Evolutionary conservation across 1,140 invertebrate species (phyloP).

Genomic region (Tetranychus urticae): DNA sequence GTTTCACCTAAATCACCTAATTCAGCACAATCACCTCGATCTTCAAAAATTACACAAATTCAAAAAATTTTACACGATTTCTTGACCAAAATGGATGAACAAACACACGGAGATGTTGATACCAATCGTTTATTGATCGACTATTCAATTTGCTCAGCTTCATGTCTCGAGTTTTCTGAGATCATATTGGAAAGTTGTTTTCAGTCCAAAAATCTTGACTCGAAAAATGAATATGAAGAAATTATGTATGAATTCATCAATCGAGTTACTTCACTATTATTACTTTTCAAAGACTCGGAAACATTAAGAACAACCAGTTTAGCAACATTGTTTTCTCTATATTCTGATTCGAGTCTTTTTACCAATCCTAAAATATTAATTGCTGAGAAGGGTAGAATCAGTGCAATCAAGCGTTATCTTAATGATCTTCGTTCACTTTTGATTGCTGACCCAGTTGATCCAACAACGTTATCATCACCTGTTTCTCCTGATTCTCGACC

Average conservation of each 20-base stretch:
- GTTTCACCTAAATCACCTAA: constrained; percentile 9
- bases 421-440: background rate
- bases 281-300: background rate
- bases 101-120: background rate
- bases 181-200: constrained; percentile 2
- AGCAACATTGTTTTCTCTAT: background rate
- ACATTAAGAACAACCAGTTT: background rate
- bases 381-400: background rate
- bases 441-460: background rate
- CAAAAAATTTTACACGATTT: constrained; percentile 6
- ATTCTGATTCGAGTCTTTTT: background rate
- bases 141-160: background rate
- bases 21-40: constrained; percentile 13
- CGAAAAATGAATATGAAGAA: background rate
- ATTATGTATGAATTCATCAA: background rate
- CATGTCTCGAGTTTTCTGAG: constrained; percentile 1
- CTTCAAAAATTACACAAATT: background rate
- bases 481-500: background rate
- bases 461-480: background rate
- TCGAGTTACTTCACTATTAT: background rate
- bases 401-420: background rate
- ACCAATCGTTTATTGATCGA: constrained; percentile 3
- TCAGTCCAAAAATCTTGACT: background rate
- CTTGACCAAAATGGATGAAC: background rate
- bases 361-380: background rate